Conservation (phyloP, 1,140 invertebrate genomes). For the Tetranychus urticae region DNA sequence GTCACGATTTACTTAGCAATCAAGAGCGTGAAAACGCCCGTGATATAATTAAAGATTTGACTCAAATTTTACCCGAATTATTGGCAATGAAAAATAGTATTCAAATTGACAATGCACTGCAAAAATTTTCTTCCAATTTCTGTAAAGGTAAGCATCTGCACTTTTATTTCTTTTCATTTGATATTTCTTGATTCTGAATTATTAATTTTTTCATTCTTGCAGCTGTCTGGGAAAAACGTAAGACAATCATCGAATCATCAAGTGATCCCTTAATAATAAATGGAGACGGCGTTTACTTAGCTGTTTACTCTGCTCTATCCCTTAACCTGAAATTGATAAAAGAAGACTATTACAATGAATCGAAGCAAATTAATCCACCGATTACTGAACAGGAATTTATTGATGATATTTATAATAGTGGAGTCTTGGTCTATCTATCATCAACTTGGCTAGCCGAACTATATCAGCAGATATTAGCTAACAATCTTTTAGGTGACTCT, state of each 20-base stretch:
- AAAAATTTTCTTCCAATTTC: conserved; percentile 69
- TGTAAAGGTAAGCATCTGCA: conserved; percentile 50
- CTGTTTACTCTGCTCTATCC: conserved; percentile 55
- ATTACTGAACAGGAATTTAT: conserved; percentile 50
- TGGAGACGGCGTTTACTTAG: conserved; percentile 76
- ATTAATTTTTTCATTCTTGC: conserved; percentile 20
- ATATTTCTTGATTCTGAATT: conserved; percentile 20
- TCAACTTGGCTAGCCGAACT: conserved; percentile 71
- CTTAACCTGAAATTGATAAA: conserved; percentile 55
- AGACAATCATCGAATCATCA: background rate
- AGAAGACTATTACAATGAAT: conserved; percentile 42
- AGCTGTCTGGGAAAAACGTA: conserved; percentile 17
- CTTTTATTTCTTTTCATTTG: background rate
- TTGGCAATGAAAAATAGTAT: conserved; percentile 37
- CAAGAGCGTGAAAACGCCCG: conserved; percentile 49
- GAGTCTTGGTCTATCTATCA: conserved; percentile 67
- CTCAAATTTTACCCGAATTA: conserved; percentile 19
- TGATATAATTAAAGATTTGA: background rate
- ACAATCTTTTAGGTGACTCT: conserved; percentile 42
- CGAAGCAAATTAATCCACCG: conserved; percentile 19
- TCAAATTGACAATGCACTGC: conserved; percentile 64
- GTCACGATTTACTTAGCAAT: conserved; percentile 18
- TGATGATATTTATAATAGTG: conserved; percentile 65
- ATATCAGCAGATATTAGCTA: conserved; percentile 55
- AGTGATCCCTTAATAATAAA: conserved; percentile 47